A percentile compares a stretch with the other conserved stretches of the same genome.
Evolutionary conservation across 2,888 invertebrate species (phyloP).

Genomic region (Camptogramma bilineatum): DNA sequence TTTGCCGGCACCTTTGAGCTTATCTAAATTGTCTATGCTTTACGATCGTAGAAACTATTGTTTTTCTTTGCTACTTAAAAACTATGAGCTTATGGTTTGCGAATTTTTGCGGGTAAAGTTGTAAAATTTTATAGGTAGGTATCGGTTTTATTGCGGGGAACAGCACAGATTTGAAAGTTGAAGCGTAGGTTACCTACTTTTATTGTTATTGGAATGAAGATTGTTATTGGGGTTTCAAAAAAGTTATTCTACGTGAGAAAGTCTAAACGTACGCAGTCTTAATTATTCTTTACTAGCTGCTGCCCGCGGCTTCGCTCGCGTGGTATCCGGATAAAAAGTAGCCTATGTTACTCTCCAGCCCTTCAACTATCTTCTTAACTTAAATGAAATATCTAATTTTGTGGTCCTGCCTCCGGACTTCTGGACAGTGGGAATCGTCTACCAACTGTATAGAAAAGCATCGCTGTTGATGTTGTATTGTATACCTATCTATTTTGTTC

Average conservation of each 20-base stretch:
- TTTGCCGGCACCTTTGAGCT: constrained; percentile 57
- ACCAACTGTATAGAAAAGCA: too few relatives aligned
- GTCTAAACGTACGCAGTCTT: too few relatives aligned
- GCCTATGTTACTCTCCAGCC: too few relatives aligned
- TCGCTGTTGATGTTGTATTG: too few relatives aligned
- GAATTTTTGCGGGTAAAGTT: constrained; percentile 42
- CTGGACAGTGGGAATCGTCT: too few relatives aligned
- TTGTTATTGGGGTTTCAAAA: neutral
- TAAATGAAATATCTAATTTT: neutral
- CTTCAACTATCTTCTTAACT: too few relatives aligned
- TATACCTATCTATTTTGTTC: too few relatives aligned
- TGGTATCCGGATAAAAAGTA: too few relatives aligned
- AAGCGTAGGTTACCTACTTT: constrained; percentile 1
- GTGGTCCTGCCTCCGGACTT: too few relatives aligned
- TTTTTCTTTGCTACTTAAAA: constrained; percentile 48
- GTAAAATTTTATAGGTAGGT: constrained; percentile 42
- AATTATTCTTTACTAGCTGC: too few relatives aligned
- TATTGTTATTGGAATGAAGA: neutral
- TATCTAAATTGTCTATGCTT: constrained; percentile 48
- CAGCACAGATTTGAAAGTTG: constrained; percentile 27
- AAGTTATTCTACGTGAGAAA: neutral
- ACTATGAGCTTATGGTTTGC: constrained; percentile 44
- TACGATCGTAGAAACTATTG: constrained; percentile 43
- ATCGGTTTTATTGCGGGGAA: constrained; percentile 37
- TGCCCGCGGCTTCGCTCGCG: too few relatives aligned